Evolutionary conservation across 2,797 vertebrate species (phyloP), one percentile per base, ranked within the genome.

Genomic region (Glyptemys insculpta): DNA sequence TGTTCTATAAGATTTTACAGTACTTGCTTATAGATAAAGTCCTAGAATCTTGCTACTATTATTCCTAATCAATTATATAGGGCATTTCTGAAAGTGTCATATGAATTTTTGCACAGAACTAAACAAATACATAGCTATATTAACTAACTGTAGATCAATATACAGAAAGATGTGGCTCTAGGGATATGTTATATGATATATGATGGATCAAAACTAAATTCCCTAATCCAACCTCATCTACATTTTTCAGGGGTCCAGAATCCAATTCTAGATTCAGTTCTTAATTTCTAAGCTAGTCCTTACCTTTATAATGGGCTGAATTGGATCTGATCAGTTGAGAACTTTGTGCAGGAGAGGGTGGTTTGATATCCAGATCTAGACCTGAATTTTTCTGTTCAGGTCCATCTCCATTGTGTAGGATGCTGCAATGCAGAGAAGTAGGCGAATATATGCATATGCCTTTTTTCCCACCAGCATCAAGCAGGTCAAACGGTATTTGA

Each of bases 401-500:
- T 88, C 89, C 49, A 56, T 52, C 21, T 89, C 29, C 15, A 44
- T 4, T 5, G 31, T 23, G 44, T 57, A 85, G 74, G 34, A 86
- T 89, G 11, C n/a, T 53, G 12, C 78, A n/a, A 82, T n/a, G 16
- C 23, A 76, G 59, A 68, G 79, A 86, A 56, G 5, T 12, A 82
- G 79, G n/a, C 29, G 31, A 0, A 0, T 50, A 18, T 15, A 7
- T 41, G 19, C 68, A 52, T 14, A 0, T 29, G 1, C 8, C 8
- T 34, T 78, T 5, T 25, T 23, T 88, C 8, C 74, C 53, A n/a
- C 16, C 53, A 52, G 8, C 5, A 8, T 4, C 76, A 47, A 79
- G 14, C 41, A 62, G 2, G 5, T 34, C 19, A 12, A 87, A 90
- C 34, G 31, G 27, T 49, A 78, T 29, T 31, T 49, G 74, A 78